Evolutionary conservation across 2,888 invertebrate genomes (phyloP).

Genomic region (Sympetrum striolatum): DNA sequence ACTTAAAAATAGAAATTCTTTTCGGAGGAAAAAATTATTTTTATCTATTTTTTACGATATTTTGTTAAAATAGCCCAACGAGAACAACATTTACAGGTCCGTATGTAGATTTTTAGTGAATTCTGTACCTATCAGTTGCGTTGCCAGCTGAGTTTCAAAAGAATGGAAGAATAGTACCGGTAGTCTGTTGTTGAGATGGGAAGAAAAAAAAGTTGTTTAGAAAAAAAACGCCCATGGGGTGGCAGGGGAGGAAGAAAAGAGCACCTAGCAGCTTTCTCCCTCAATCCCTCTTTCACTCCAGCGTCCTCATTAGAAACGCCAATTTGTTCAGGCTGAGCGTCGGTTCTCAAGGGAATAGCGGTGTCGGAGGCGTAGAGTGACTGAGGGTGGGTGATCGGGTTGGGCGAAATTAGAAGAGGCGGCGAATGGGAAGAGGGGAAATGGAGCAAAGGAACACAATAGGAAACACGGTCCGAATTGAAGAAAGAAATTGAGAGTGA

Average conservation of each 20-base stretch:
- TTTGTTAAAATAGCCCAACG: no score
- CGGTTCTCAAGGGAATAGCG: neutral
- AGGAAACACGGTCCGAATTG: neutral
- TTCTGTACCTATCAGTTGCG: no score
- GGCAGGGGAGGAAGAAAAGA: neutral
- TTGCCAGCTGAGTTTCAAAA: neutral
- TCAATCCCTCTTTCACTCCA: neutral
- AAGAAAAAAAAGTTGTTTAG: neutral
- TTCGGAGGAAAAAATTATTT: no score
- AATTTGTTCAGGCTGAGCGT: conserved; percentile 25
- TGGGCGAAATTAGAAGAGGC: neutral
- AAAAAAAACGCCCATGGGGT: neutral
- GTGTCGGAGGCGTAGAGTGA: neutral
- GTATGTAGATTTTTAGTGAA: no score
- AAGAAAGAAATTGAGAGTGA: neutral
- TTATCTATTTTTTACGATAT: no score
- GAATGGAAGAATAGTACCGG: neutral
- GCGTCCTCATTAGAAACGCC: conserved; percentile 36
- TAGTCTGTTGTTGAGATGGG: neutral
- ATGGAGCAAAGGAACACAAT: neutral
- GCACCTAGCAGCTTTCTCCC: neutral
- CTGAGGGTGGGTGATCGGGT: neutral
- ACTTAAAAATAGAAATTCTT: no score
- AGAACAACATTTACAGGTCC: no score
- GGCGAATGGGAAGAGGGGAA: neutral